Base-by-base conservation (phyloP, 1,140 invertebrate species). In the Pinna nobilis region DNA sequence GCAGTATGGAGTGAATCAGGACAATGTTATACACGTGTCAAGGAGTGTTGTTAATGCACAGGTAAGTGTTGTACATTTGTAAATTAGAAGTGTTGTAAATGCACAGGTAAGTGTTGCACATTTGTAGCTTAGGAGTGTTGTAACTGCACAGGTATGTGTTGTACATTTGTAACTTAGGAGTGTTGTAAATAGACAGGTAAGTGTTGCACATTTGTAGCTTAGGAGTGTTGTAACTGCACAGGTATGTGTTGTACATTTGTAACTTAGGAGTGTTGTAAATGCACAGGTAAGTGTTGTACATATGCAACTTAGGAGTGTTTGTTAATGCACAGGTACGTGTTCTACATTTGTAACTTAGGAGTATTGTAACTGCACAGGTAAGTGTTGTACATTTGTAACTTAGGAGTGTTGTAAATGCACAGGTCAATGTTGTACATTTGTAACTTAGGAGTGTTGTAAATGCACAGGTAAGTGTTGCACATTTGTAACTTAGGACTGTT, bases 1-100 rank as follows among this genome's bases (percentile, higher is more conserved):
- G 20, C 66, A 78, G 9, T 86, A 82, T 79, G 81, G 84, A 3
- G 78, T 82, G 1, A 74, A 87, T 50, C 84, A 83, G 32, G 75
- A 79, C 32, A 64, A 23, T 41, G 78, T 87, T 9, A 20, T 82
- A 3, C 49, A 73, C 20, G 73, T 74, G 18, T 78, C 83, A 9
- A 66, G 77, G 25, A 76, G 59, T 60, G 67, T 85, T 28, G 37
- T 79, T 3, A 51, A 33, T 9, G 65, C 77, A 39, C 75, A 82
- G 82, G 84, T 85, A 73, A 73, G 49, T 20, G n/a, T n/a, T 13
- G 35, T 35, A 28, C 3, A 7, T 55, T 3, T 39, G 11, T 60
- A n/a, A n/a, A n/a, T n/a, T n/a, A 66, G 77, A 30, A 76, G 59
- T 60, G 67, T 85, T 28, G 37, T 79, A 2, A 51, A 33, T 9